Evolutionary conservation across 2,888 invertebrate genomes (phyloP).

Genomic region (Pasiphila rectangulata): DNA sequence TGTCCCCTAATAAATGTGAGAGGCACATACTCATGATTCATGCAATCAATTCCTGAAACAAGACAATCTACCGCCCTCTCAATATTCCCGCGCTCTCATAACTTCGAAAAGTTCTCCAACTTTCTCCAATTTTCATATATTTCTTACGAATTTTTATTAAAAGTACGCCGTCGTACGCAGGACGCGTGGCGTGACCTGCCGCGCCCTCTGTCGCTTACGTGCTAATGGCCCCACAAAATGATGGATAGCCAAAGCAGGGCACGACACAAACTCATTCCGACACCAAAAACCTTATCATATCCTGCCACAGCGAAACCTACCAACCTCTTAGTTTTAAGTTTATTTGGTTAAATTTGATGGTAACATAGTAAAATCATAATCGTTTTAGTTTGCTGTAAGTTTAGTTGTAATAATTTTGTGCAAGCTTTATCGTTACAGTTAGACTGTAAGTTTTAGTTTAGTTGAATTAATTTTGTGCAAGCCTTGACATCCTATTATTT

Average conservation of each 20-base stretch:
- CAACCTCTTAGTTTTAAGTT: no score
- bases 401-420: no score
- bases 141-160: slow-evolving; percentile 27
- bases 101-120: slow-evolving; percentile 29
- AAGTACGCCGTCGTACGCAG: slow-evolving; percentile 23
- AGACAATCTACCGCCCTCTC: slow-evolving; percentile 2
- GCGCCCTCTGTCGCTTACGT: slow-evolving; percentile 59
- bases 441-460: no score
- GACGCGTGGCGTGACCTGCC: slow-evolving; percentile 53
- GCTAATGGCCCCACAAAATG: slow-evolving; percentile 65
- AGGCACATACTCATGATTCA: not conserved
- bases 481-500: no score
- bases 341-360: no score
- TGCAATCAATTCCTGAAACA: not conserved
- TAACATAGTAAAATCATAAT: no score
- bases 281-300: slow-evolving; percentile 42
- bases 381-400: no score
- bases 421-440: no score
- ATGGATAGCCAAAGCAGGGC: slow-evolving; percentile 60
- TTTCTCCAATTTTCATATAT: slow-evolving; percentile 30
- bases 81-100: slow-evolving; percentile 18
- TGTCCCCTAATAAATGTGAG: not conserved
- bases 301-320: slow-evolving; percentile 23
- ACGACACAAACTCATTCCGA: slow-evolving; percentile 47
- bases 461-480: no score